Evolutionary conservation across 2,113 vertebrate genomes (phyloP), one percentile per base, ranked within the genome.

Genomic region (Rostratula benghalensis): DNA sequence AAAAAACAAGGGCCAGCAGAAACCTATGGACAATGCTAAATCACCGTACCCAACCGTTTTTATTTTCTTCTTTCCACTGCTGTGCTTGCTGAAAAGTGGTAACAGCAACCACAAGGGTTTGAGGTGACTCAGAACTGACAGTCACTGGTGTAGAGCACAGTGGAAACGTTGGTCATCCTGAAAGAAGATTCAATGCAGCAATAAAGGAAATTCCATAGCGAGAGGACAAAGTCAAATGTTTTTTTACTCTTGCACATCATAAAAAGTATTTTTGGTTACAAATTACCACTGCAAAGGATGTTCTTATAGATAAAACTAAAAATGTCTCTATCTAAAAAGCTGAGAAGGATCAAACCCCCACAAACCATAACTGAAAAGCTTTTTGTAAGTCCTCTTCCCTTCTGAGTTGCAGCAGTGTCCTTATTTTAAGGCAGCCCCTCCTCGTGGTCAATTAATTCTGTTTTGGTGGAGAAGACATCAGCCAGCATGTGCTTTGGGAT

Each of bases 401-500:
- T 90, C 83, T 10, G 39, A 89, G 28, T 45, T 89, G 63, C 56
- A 45, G 71, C 13, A 60, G 31, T 59, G 67, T 65, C 8, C 10
- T 11, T 23, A 25, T 41, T 90, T 98, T 98, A 99, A 54, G 98
- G 98, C 75, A 99, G 97, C 7, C 98, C 98, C n/a, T 99, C 99
- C 56, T 99, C 99, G 11, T 98, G 97, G 93, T 99, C 99, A n/a
- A 99, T 98, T 87, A 99, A 94, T 31, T 99, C 95, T 2, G 98
- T 97, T 97, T 99, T 98, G 71, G 98, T 98, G 71, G 98, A 98
- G 97, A 99, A 99, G 69, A 99, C 98, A 77, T 99, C 99, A 11
- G 99, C 99, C 95, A 99, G 79, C 99, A 99, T 99, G 94, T 99
- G 99, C 91, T 99, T 99, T 51, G 99, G 99, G 88, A 99, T 99